Evolutionary conservation across 2,113 vertebrate species (phyloP).

Genomic region (Melanocharis versteri): DNA sequence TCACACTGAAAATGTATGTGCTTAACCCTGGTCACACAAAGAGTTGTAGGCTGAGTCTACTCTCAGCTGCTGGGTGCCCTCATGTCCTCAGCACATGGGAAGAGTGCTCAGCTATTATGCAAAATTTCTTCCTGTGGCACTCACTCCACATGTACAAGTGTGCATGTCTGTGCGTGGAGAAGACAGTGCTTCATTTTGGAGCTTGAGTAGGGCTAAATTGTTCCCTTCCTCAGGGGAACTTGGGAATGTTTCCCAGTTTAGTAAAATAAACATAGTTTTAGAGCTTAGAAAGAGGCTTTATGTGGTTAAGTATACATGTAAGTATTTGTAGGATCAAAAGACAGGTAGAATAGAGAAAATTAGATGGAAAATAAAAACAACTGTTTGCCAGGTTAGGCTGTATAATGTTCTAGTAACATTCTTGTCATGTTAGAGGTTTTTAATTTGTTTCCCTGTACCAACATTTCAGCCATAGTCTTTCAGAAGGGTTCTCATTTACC

Average conservation of each 20-base stretch:
- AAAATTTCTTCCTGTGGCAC: not conserved
- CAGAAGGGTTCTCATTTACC: not conserved
- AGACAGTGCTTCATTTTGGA: not conserved
- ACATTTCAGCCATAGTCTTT: not conserved
- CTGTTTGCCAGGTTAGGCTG: not conserved
- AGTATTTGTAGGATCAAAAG: not conserved
- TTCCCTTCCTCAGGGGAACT: not conserved
- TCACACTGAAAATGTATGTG: not conserved
- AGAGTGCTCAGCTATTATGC: accelerated
- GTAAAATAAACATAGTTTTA: not conserved
- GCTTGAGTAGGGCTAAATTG: not conserved
- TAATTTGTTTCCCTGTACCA: not conserved
- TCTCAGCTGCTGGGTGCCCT: not conserved
- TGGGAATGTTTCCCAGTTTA: not conserved
- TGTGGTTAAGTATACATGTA: not conserved
- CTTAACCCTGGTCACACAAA: not conserved
- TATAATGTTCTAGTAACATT: not conserved
- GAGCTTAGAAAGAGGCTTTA: not conserved
- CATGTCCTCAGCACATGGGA: accelerated
- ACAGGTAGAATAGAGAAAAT: not conserved
- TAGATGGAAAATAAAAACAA: not conserved
- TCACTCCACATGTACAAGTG: accelerated
- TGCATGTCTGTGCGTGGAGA: accelerated
- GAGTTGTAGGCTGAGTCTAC: not conserved
- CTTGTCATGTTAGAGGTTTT: not conserved